These are phyloP conservation scores for Gymnoscelis rufifasciata DNA, from an alignment of 2,888 invertebrate genomes.

Conservation along the genomic window DNA sequence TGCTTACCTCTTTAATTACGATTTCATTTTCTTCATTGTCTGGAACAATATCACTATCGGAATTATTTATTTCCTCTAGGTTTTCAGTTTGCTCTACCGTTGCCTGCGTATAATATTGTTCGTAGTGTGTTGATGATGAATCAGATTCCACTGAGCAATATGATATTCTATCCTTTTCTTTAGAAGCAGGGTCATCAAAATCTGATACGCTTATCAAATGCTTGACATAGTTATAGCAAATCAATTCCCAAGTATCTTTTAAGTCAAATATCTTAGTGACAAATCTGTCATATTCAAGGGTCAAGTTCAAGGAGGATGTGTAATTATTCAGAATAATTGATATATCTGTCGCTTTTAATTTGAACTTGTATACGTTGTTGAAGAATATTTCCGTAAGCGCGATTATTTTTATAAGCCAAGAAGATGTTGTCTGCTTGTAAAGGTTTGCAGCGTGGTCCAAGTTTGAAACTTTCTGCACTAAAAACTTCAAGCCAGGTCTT, in stretches of 20 bases:
- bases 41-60: constrained; percentile 24
- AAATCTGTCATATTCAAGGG: constrained; percentile 77
- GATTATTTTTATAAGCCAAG: constrained; percentile 93
- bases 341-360: constrained; percentile 80
- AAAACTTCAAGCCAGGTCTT: constrained; percentile 94
- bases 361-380: constrained; percentile 82
- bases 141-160: constrained; percentile 63
- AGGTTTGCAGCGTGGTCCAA: constrained; percentile 91
- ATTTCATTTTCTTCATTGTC: constrained; percentile 21
- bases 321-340: constrained; percentile 81
- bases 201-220: constrained; percentile 61
- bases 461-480: constrained; percentile 94
- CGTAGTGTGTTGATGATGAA: constrained; percentile 62
- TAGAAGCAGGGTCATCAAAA: constrained; percentile 56
- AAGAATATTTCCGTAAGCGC: constrained; percentile 91
- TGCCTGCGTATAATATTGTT: constrained; percentile 55
- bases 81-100: constrained; percentile 19
- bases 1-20: constrained; percentile 15
- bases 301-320: constrained; percentile 75
- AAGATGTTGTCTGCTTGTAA: constrained; percentile 95
- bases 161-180: constrained; percentile 54
- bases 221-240: constrained; percentile 79
- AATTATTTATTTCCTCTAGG: constrained; percentile 30
- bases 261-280: constrained; percentile 80
- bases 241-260: constrained; percentile 80